Evolutionary conservation across 2,797 vertebrate species (phyloP), one percentile per base, ranked within the genome.

Genomic region (Sebastes kiyomatsui): DNA sequence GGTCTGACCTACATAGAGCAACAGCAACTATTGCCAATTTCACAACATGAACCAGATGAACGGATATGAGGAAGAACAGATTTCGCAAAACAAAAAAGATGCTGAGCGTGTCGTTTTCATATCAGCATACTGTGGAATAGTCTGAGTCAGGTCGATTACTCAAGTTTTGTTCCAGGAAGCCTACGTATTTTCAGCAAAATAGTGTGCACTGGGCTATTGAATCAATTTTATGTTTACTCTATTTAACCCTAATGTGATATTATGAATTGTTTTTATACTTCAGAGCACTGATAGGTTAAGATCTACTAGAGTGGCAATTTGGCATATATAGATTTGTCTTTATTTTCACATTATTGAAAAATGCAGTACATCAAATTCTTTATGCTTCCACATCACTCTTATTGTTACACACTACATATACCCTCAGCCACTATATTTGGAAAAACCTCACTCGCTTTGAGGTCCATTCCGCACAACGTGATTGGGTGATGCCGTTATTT

Each of bases 61-160:
- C 1, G 1, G 1, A 72, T 55, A 67, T 78, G 35, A 80, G 87
- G 85, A 91, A 92, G 54, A 12, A 60, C 0, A 52, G 20, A 82
- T 89, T 88, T 69, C 73, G 79, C 75, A 83, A 74, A 79, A 78
- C 8, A 14, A 14, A 49, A 67, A 70, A 90, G 77, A 75, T 83
- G 90, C 84, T 86, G 83, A 87, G 6, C 5, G 3, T 61, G 69
- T 32, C 62, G 67, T 87, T 89, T 87, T 71, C 42, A 59, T 56
- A 9, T 23, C 18, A 61, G 2, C 49, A n/a, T 58, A 22, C 11
- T 46, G 16, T 14, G 20, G 8, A 68, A 62, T 33, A 4, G 20
- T 38, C 49, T 68, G 67, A 61, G 66, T 82, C 73, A 66, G 33
- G 20, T 66, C 2, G 0, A 22, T 77, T 67, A 18, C 52, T 28